Conservation (phyloP, 2,888 invertebrate genomes). For the Chloroclystis v-ata region DNA sequence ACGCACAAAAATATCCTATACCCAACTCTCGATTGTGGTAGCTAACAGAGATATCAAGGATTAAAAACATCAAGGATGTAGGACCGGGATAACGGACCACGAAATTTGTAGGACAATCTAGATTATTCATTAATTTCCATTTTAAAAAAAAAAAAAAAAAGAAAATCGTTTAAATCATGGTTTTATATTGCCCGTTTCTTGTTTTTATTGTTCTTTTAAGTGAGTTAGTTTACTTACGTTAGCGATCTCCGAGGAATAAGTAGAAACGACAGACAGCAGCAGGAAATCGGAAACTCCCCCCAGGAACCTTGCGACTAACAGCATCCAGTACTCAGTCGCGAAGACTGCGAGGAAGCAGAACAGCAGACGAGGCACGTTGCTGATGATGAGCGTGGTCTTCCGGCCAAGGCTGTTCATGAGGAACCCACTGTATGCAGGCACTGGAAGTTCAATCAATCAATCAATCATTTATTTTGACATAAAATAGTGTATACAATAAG, state of each 20-base stretch:
- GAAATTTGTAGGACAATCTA: too few relatives aligned
- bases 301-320: slow-evolving; percentile 30
- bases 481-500: too few relatives aligned
- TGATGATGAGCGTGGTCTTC: slow-evolving; percentile 7
- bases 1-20: too few relatives aligned
- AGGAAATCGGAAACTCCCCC: slow-evolving; percentile 24
- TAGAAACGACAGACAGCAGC: slow-evolving; percentile 28
- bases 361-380: slow-evolving; percentile 29
- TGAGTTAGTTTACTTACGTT: slow-evolving; percentile 31
- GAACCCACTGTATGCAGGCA: slow-evolving; percentile 3
- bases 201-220: neutral
- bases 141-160: too few relatives aligned
- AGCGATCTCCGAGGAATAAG: slow-evolving; percentile 38
- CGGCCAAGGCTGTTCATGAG: slow-evolving; percentile 15
- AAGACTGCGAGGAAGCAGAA: slow-evolving; percentile 29
- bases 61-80: too few relatives aligned
- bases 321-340: slow-evolving; percentile 36
- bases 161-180: too few relatives aligned
- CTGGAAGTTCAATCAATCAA: slow-evolving; percentile 5
- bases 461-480: too few relatives aligned
- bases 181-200: too few relatives aligned
- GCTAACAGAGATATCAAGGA: too few relatives aligned
- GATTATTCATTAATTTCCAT: too few relatives aligned
- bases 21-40: too few relatives aligned
- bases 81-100: too few relatives aligned